Evolutionary conservation across 2,113 vertebrate species (phyloP), one percentile per base, ranked within the genome.

Genomic region (Corythornis madagascariensis): DNA sequence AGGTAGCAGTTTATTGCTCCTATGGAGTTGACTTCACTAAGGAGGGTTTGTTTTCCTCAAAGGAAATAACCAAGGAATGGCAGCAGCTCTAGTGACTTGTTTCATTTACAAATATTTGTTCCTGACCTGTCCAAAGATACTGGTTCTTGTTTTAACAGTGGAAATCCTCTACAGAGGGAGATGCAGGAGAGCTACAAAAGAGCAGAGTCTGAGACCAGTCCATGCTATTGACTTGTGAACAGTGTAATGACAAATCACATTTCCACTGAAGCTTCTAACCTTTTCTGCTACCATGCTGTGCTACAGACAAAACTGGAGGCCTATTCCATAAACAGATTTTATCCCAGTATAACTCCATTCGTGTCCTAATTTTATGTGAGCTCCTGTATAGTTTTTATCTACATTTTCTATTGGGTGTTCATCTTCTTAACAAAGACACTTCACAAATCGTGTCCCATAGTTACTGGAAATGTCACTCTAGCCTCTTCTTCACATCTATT

Each of bases 1-100:
- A 96, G 85, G 75, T 60, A 78, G 52, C 59, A 60, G 90, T 96
- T 96, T 81, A 74, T 79, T 89, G 70, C 16, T 91, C 57, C 50
- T 24, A 78, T 10, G 25, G 72, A 73, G 48, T n/a, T 67, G 35
- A n/a, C 16, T 88, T 82, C 48, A 33, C 16, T 26, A 14, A 63
- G n/a, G 19, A 45, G 69, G 35, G 29, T 52, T 57, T 47, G 59
- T 5, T 53, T n/a, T 26, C 33, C n/a, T 56, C 24, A 67, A 52
- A 86, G 15, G 61, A 90, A 80, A 59, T 12, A 69, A 42, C 21
- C 8, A 55, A 56, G 52, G 86, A 72, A 60, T 26, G 18, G 15
- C 40, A 82, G 31, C 24, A 85, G 42, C 45, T 6, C 55, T 22
- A 56, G 10, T 21, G n/a, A 79, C 16, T 53, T 72, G 10, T 40